Evolutionary conservation across 2,888 invertebrate genomes (phyloP).

Genomic region (Phyllotreta striolata): DNA sequence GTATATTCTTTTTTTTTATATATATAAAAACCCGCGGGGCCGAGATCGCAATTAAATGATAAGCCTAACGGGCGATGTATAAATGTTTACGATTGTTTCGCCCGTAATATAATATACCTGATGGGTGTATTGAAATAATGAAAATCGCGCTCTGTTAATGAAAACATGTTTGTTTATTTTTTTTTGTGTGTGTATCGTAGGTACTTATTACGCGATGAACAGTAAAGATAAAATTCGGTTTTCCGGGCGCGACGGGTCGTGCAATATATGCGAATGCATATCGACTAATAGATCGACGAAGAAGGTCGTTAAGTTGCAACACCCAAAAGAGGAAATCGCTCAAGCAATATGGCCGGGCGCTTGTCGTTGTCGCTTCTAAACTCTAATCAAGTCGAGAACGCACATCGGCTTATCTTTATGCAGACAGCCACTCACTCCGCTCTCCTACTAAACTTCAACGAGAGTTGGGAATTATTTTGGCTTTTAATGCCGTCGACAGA

Average conservation of each 20-base stretch:
- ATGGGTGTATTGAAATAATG: background rate
- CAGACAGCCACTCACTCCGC: slow-evolving; percentile 34
- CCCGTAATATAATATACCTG: background rate
- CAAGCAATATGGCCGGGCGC: slow-evolving; percentile 29
- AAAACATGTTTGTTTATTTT: no score
- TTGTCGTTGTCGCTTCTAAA: slow-evolving; percentile 28
- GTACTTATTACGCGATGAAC: slow-evolving; percentile 1
- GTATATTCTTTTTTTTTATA: slow-evolving; percentile 24
- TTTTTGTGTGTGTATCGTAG: background rate
- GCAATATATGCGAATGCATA: slow-evolving; percentile 31
- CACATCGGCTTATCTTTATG: slow-evolving; percentile 38
- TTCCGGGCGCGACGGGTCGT: slow-evolving; percentile 6
- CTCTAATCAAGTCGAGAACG: slow-evolving; percentile 35
- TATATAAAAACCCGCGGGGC: slow-evolving; percentile 16
- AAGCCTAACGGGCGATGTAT: slow-evolving; percentile 2
- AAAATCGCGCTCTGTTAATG: no score
- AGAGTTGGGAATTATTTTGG: slow-evolving; percentile 35
- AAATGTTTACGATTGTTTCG: slow-evolving; percentile 5
- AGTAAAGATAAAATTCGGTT: slow-evolving; percentile 17
- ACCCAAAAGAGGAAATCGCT: slow-evolving; percentile 32
- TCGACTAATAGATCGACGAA: slow-evolving; percentile 35
- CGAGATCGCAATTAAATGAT: slow-evolving; percentile 21
- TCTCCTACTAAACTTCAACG: slow-evolving; percentile 34
- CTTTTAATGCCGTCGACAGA: slow-evolving; percentile 38
- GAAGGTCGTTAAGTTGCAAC: slow-evolving; percentile 30